A percentile compares a stretch with the other conserved stretches of the same genome.
These are phyloP conservation scores for Zophobas morio DNA, from an alignment of 1,140 invertebrate genomes.

Conservation along the genomic window DNA sequence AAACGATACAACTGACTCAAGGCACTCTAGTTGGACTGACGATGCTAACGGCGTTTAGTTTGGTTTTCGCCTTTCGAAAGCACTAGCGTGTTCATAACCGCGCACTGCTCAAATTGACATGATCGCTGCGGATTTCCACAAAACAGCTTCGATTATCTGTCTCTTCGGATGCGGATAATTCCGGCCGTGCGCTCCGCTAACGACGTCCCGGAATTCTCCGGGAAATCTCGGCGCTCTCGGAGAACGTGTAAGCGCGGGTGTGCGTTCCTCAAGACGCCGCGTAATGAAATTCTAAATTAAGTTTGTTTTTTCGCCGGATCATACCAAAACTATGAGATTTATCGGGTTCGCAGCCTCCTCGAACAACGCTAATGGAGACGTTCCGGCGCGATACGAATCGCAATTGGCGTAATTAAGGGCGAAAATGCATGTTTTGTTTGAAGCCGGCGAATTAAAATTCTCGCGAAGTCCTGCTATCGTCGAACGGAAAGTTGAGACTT, in stretches of 20 bases:
- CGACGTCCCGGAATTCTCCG: neutral
- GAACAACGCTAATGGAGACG: neutral
- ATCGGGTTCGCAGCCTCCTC: neutral
- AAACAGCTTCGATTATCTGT: neutral
- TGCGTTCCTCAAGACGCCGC: neutral
- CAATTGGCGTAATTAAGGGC: too few relatives aligned
- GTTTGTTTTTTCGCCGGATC: slow-evolving; percentile 1
- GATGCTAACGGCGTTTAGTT: too few relatives aligned
- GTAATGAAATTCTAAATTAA: slow-evolving; percentile 15
- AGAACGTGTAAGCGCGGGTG: neutral
- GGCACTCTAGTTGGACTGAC: too few relatives aligned
- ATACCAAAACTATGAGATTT: neutral
- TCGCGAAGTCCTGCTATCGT: too few relatives aligned
- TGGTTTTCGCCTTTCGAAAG: too few relatives aligned
- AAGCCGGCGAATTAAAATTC: too few relatives aligned
- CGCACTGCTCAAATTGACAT: neutral
- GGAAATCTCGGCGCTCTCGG: neutral
- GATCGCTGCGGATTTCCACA: neutral
- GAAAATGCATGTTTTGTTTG: too few relatives aligned
- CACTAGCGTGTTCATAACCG: too few relatives aligned
- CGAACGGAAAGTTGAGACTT: neutral
- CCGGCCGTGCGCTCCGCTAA: too few relatives aligned
- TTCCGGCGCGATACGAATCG: too few relatives aligned
- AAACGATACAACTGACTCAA: too few relatives aligned
- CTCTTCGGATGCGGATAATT: too few relatives aligned